These are phyloP conservation scores for Dicroscelio sp. DNA, from an alignment of 2,888 invertebrate genomes.

Conservation along the genomic window DNA sequence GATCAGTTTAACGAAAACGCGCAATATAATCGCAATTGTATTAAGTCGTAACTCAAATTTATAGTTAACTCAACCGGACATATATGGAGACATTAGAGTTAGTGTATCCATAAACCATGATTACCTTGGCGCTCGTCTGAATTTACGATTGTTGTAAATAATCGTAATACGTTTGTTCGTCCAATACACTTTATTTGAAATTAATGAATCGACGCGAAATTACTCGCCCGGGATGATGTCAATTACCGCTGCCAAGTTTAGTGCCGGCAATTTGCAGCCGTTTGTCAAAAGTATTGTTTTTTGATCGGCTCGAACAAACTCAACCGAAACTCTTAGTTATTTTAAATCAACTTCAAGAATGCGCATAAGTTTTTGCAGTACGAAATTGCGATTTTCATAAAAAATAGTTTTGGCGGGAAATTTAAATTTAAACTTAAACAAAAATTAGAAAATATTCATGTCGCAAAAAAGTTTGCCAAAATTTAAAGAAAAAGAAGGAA, in stretches of 20 bases:
- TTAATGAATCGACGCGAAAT: constrained; percentile 31
- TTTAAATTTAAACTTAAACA: neutral
- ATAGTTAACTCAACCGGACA: constrained; percentile 40
- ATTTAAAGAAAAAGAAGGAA: too few species aligned
- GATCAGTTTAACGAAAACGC: neutral
- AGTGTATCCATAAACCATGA: constrained; percentile 36
- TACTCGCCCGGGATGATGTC: neutral
- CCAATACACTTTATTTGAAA: constrained; percentile 34
- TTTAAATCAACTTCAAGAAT: neutral
- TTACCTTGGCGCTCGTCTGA: constrained; percentile 43
- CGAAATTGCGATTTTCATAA: neutral
- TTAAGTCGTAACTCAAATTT: constrained; percentile 46
- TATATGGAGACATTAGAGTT: constrained; percentile 45
- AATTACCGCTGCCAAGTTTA: neutral
- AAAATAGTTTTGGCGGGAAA: neutral
- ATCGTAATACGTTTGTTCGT: constrained; percentile 29
- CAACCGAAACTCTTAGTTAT: neutral
- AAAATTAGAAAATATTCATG: too few species aligned
- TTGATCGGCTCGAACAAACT: neutral
- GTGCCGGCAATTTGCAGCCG: constrained; percentile 6
- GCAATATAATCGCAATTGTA: constrained; percentile 40
- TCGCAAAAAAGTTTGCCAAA: too few species aligned
- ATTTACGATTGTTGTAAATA: constrained; percentile 71
- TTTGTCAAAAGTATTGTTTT: neutral
- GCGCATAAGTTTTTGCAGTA: too few species aligned